phyloP scores from a whole-genome alignment of 2,113 vertebrate genomes.

The Trachemys scripta region DNA sequence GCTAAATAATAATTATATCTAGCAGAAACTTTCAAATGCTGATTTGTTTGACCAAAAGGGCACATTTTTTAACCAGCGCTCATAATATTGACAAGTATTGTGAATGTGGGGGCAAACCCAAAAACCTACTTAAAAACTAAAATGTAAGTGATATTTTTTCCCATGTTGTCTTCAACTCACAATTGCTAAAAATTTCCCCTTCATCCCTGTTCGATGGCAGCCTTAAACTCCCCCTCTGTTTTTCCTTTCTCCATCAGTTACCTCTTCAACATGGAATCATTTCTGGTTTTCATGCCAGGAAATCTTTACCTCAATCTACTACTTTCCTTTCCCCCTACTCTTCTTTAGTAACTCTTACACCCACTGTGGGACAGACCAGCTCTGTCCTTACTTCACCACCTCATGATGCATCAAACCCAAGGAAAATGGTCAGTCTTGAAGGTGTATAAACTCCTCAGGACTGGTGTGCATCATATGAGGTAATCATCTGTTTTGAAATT shows the following conservation, averaged over 20 bases:
- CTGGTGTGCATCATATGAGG: background rate
- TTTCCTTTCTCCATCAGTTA: background rate
- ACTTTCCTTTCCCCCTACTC: background rate
- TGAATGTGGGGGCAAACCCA: background rate
- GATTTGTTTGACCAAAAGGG: background rate
- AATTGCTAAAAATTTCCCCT: no score
- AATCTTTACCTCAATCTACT: background rate
- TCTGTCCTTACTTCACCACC: background rate
- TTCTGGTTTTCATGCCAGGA: background rate
- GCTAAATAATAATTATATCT: background rate
- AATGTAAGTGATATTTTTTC: background rate
- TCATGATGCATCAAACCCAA: fast-evolving
- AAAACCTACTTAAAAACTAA: background rate
- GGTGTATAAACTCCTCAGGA: background rate
- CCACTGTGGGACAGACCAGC: background rate
- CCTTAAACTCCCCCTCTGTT: no score
- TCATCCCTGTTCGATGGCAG: no score
- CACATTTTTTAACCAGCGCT: background rate
- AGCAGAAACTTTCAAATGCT: background rate
- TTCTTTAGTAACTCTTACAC: background rate
- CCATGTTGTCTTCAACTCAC: background rate
- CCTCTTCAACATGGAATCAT: background rate
- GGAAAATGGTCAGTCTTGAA: fast-evolving
- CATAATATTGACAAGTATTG: background rate
- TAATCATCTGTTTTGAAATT: background rate